phyloP scores from a whole-genome alignment of 2,888 invertebrate species.

The Zygogramma bicolorata region DNA sequence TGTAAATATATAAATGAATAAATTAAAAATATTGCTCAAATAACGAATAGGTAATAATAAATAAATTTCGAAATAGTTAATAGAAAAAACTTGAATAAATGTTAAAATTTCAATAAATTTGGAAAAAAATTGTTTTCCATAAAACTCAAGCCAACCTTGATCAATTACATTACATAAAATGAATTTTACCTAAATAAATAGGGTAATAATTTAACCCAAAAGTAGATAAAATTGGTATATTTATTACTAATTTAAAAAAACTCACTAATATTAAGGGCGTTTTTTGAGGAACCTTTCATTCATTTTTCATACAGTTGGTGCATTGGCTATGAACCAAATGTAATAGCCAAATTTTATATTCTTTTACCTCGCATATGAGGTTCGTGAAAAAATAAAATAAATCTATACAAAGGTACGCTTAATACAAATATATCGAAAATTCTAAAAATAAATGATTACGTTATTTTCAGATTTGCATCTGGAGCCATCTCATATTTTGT shows the following conservation, averaged over 20 bases:
- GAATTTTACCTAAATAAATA: slow-evolving; percentile 65
- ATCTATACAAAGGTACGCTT: too few species aligned
- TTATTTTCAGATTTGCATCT: too few species aligned
- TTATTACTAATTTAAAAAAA: slow-evolving; percentile 68
- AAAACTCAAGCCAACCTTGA: slow-evolving; percentile 55
- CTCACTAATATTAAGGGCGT: slow-evolving; percentile 38
- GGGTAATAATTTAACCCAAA: slow-evolving; percentile 66
- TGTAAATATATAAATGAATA: slow-evolving; percentile 54
- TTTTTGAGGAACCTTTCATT: too few species aligned
- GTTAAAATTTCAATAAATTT: slow-evolving; percentile 63
- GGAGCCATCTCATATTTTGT: too few species aligned
- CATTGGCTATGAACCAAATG: too few species aligned
- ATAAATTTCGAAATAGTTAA: slow-evolving; percentile 70
- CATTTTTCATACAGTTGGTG: too few species aligned
- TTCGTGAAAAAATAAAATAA: too few species aligned
- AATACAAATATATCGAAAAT: too few species aligned
- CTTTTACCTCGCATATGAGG: too few species aligned
- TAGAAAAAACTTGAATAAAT: slow-evolving; percentile 65
- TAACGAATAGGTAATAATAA: slow-evolving; percentile 48
- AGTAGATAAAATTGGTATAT: slow-evolving; percentile 67
- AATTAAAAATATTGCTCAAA: slow-evolving; percentile 22
- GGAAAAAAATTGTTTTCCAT: slow-evolving; percentile 49
- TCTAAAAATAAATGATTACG: too few species aligned
- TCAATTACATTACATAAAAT: slow-evolving; percentile 65
- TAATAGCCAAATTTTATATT: too few species aligned